These are phyloP conservation scores for Ramphastos sulfuratus DNA, from an alignment of 2,113 vertebrate genomes.

Conservation along the genomic window DNA sequence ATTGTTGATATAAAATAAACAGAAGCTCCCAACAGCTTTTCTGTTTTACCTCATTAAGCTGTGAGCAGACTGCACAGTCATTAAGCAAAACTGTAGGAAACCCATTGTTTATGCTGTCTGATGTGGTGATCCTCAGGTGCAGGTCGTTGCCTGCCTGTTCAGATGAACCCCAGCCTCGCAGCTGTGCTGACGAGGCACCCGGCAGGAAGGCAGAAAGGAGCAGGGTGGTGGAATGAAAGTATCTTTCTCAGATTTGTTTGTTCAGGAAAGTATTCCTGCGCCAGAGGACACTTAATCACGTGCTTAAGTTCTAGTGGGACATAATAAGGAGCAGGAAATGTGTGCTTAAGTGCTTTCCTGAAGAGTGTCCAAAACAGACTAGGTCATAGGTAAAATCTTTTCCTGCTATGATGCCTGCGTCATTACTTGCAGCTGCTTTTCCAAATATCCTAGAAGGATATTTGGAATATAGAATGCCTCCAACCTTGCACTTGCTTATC, in stretches of 20 bases:
- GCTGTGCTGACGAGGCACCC: background rate
- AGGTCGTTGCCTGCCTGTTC: background rate
- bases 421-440: background rate
- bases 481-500: background rate
- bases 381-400: background rate
- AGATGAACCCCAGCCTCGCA: background rate
- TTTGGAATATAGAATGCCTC: no score
- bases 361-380: background rate
- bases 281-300: background rate
- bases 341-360: background rate
- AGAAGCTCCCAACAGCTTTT: constrained; percentile 36
- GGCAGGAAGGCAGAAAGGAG: background rate
- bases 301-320: background rate
- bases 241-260: background rate
- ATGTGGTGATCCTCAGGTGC: constrained; percentile 15
- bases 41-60: constrained; percentile 57
- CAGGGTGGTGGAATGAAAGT: background rate
- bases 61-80: constrained; percentile 26
- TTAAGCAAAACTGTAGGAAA: constrained; percentile 31
- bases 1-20: constrained; percentile 36
- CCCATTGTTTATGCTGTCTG: background rate
- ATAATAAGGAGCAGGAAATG: background rate
- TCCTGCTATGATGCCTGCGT: background rate
- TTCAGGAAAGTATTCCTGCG: background rate
- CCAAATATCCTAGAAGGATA: background rate